A percentile compares a stretch with the other conserved stretches of the same genome.
phyloP scores from a whole-genome alignment of 2,113 vertebrate genomes.

The Pseudorasbora parva region DNA sequence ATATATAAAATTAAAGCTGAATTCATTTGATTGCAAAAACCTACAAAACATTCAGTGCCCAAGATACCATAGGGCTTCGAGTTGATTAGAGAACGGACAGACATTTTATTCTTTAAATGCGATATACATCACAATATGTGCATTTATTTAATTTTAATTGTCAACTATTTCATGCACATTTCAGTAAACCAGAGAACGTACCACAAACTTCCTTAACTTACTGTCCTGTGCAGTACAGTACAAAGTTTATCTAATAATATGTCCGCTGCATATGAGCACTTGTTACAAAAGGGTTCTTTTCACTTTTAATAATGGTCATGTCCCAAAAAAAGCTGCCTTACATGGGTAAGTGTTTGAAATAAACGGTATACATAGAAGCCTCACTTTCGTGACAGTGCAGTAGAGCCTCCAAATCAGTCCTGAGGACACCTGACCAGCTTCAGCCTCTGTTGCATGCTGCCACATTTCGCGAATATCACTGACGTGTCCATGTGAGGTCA shows the following conservation, averaged over 20 bases:
- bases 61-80: not conserved
- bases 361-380: slow-evolving; percentile 83
- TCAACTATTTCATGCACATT: not conserved
- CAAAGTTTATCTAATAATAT: not conserved
- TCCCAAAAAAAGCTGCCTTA: slow-evolving; percentile 82
- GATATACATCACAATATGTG: not conserved
- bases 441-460: slow-evolving; percentile 83
- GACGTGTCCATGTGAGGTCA: slow-evolving; percentile 92
- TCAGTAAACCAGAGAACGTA: not conserved
- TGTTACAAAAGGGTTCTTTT: not conserved
- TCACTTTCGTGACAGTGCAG: slow-evolving; percentile 82
- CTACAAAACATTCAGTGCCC: not conserved
- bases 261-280: not conserved
- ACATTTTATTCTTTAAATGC: too few species aligned
- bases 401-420: slow-evolving; percentile 84
- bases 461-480: slow-evolving; percentile 87
- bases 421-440: slow-evolving; percentile 76
- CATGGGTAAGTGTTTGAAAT: slow-evolving; percentile 84
- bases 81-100: too few species aligned
- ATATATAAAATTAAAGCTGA: not conserved
- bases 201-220: not conserved
- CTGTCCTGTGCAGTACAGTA: not conserved
- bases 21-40: not conserved
- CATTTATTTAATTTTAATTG: not conserved
- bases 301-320: not conserved